These are phyloP conservation scores for Cephus pulcher DNA, from an alignment of 2,888 invertebrate genomes.

Conservation along the genomic window DNA sequence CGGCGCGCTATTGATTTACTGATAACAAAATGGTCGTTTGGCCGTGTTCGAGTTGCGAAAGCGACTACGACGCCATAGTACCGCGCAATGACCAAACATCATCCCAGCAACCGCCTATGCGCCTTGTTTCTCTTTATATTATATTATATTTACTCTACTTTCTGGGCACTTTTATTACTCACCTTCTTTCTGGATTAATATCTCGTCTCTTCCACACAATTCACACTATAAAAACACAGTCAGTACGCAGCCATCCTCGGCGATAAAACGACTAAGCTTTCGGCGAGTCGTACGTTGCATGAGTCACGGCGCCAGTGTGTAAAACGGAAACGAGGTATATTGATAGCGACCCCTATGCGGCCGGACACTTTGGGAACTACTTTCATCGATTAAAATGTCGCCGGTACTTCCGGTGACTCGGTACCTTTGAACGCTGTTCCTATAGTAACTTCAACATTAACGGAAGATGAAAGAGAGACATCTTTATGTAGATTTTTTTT, in stretches of 20 bases:
- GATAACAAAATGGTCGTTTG: conserved; percentile 54
- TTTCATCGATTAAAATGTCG: neutral
- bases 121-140: neutral
- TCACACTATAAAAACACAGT: neutral
- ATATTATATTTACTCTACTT: neutral
- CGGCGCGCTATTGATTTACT: conserved; percentile 51
- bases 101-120: neutral
- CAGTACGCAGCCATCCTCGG: neutral
- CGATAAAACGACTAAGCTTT: neutral
- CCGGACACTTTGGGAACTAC: neutral
- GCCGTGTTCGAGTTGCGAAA: conserved; percentile 41
- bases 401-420: neutral
- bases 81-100: conserved; percentile 30
- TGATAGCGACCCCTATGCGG: neutral
- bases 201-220: neutral
- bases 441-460: neutral
- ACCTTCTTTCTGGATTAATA: neutral
- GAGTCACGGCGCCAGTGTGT: neutral
- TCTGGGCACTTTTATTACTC: neutral
- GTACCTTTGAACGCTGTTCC: neutral
- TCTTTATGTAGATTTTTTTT: neutral
- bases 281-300: neutral
- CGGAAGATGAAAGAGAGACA: neutral
- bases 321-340: neutral
- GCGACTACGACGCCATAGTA: conserved; percentile 49